These are phyloP conservation scores for Tortricodes alternella DNA, from an alignment of 2,888 invertebrate species.

Conservation along the genomic window DNA sequence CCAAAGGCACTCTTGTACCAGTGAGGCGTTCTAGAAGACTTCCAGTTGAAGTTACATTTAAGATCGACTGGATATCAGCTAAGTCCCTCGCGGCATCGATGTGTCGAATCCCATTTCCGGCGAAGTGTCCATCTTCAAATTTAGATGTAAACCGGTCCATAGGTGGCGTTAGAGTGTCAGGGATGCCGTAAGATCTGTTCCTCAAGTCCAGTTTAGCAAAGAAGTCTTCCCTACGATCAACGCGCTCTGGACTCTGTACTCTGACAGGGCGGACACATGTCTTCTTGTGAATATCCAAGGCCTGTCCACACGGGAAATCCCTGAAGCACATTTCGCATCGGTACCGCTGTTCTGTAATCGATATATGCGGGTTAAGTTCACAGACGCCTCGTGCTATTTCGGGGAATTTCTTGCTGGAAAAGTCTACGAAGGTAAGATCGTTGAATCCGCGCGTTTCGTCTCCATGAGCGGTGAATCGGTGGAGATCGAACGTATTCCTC, in stretches of 20 bases:
- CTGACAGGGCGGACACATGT: slow-evolving; percentile 65
- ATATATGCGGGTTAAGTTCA: slow-evolving; percentile 85
- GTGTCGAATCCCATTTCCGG: slow-evolving; percentile 67
- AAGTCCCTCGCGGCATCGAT: slow-evolving; percentile 87
- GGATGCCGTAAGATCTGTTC: slow-evolving; percentile 84
- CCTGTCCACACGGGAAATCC: slow-evolving; percentile 87
- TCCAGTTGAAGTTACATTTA: slow-evolving; percentile 88
- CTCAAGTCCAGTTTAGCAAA: slow-evolving; percentile 91
- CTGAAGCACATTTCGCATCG: slow-evolving; percentile 87
- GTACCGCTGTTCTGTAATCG: slow-evolving; percentile 83
- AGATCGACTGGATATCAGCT: slow-evolving; percentile 93
- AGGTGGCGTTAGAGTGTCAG: slow-evolving; percentile 72
- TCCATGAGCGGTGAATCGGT: slow-evolving; percentile 85
- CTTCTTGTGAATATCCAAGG: slow-evolving; percentile 86
- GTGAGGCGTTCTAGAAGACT: slow-evolving; percentile 85
- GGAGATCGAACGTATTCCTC: slow-evolving; percentile 87
- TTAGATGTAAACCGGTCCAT: slow-evolving; percentile 72
- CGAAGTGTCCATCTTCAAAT: slow-evolving; percentile 64
- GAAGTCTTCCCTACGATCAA: slow-evolving; percentile 88
- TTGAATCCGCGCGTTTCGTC: slow-evolving; percentile 85
- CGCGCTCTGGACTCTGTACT: slow-evolving; percentile 77
- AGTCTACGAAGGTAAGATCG: slow-evolving; percentile 90
- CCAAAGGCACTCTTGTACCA: slow-evolving; percentile 67
- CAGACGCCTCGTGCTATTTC: slow-evolving; percentile 89
- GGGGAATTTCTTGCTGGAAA: slow-evolving; percentile 90